phyloP scores from a whole-genome alignment of 2,113 vertebrate genomes.

The Stigmatopora argus region DNA sequence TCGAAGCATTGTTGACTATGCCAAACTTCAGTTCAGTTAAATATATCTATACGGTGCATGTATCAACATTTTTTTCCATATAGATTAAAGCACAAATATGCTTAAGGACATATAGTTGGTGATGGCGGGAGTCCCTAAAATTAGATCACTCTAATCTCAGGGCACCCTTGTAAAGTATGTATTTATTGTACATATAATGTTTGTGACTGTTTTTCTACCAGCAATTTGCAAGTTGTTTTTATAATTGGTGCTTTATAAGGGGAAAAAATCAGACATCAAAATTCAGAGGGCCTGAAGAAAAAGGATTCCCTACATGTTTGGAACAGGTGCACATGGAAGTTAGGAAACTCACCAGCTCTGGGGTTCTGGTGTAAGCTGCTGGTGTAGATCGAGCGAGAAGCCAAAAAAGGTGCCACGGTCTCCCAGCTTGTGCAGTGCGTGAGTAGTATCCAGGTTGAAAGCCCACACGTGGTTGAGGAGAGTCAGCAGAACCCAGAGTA shows the following conservation, averaged over 20 bases:
- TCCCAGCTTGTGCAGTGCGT: constrained; percentile 80
- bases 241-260: background rate
- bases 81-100: background rate
- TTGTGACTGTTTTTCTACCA: background rate
- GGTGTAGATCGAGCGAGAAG: constrained; percentile 85
- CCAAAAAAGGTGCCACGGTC: constrained; percentile 82
- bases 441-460: constrained; percentile 85
- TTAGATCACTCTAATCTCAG: background rate
- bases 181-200: background rate
- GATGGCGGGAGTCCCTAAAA: background rate
- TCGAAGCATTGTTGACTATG: too few relatives aligned
- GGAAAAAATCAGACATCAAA: background rate
- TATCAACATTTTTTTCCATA: background rate
- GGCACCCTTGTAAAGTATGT: background rate
- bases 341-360: constrained; percentile 83
- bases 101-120: too few relatives aligned
- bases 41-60: too few relatives aligned
- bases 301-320: background rate
- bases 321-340: constrained; percentile 5
- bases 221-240: background rate
- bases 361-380: constrained; percentile 76
- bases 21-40: too few relatives aligned
- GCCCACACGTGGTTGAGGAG: constrained; percentile 41
- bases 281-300: background rate
- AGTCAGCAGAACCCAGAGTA: constrained; percentile 47